Evolutionary conservation across 2,113 vertebrate species (phyloP).

Genomic region (Microtus oregoni): DNA sequence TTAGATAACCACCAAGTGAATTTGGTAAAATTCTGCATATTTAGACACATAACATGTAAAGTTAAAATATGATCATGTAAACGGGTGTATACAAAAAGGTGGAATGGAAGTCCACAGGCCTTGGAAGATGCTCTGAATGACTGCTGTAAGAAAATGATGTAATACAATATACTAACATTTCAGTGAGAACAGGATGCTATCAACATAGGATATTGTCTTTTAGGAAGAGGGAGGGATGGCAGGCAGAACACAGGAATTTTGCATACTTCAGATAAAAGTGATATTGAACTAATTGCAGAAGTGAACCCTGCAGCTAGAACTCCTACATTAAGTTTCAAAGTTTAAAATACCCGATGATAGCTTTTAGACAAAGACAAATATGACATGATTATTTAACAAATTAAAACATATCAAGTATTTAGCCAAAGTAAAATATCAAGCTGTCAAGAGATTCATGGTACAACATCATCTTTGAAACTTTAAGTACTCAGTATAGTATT

Average conservation of each 20-base stretch:
- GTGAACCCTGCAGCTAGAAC: background rate
- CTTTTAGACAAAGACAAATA: constrained; percentile 1
- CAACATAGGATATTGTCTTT: background rate
- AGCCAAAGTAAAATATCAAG: constrained; percentile 26
- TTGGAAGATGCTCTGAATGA: background rate
- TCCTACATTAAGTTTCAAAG: background rate
- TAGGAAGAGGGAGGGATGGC: background rate
- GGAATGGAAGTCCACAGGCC: background rate
- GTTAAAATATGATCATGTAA: background rate
- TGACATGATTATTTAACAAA: constrained; percentile 5
- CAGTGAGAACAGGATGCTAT: rapidly evolving
- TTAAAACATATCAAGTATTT: constrained; percentile 27
- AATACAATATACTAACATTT: background rate
- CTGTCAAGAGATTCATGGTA: constrained; percentile 53
- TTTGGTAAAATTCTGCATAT: background rate
- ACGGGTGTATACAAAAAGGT: background rate
- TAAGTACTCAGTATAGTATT: constrained; percentile 71
- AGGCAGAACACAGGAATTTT: background rate
- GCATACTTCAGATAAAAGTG: background rate
- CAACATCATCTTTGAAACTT: constrained; percentile 58
- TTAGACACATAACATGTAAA: background rate
- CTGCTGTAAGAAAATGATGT: background rate
- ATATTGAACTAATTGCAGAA: background rate
- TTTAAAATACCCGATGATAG: background rate
- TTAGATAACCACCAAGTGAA: background rate